Conservation (phyloP, 2,113 vertebrate species). For the Mugil cephalus region DNA sequence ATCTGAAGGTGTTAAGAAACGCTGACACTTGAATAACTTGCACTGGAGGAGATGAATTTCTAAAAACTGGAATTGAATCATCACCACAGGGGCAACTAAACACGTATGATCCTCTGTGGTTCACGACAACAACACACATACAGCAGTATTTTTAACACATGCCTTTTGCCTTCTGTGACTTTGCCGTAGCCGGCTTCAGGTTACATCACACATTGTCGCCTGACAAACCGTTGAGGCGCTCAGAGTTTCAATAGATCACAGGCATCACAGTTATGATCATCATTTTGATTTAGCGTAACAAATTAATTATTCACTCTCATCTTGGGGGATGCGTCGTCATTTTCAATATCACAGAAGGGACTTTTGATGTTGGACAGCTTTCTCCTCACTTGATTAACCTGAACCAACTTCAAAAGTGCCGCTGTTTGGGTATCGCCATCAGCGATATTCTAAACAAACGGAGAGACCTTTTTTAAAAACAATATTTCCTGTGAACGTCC, state of each 20-base stretch:
- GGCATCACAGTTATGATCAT: slow-evolving; percentile 41
- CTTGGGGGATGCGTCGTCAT: slow-evolving; percentile 44
- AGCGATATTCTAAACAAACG: slow-evolving; percentile 44
- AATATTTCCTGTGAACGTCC: not conserved
- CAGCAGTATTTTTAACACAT: not conserved
- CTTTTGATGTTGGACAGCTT: slow-evolving; percentile 59
- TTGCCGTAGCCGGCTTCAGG: slow-evolving; percentile 4
- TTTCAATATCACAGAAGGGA: slow-evolving; percentile 48
- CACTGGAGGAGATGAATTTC: slow-evolving; percentile 36
- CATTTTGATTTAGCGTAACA: slow-evolving; percentile 56
- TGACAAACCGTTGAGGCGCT: slow-evolving; percentile 25
- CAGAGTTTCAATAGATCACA: slow-evolving; percentile 36
- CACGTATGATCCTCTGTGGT: not conserved
- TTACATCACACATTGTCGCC: slow-evolving; percentile 17
- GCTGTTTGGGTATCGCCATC: slow-evolving; percentile 13
- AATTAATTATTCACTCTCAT: slow-evolving; percentile 66
- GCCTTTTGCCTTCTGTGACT: slow-evolving; percentile 1
- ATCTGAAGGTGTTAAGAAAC: slow-evolving; percentile 17
- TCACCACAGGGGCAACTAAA: slow-evolving; percentile 12
- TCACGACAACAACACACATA: not conserved
- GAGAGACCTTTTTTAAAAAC: slow-evolving; percentile 33
- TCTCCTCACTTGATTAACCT: slow-evolving; percentile 60
- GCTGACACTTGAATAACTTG: slow-evolving; percentile 4
- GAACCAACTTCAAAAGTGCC: slow-evolving; percentile 59
- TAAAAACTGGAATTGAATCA: slow-evolving; percentile 41